phyloP scores from a whole-genome alignment of 2,888 invertebrate genomes.

The Iselma pallidipennis region DNA sequence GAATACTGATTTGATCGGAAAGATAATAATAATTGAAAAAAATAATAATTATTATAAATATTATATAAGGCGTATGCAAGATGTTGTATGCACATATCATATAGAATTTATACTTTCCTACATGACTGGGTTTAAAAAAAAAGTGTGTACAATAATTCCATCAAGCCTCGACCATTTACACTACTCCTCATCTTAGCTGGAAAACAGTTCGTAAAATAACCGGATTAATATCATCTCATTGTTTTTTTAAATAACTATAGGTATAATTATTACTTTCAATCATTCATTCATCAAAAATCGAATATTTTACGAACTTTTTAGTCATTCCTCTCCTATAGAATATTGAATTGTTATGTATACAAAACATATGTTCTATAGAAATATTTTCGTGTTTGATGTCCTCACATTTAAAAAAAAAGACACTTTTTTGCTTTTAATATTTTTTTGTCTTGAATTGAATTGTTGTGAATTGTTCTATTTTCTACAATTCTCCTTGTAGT shows the following conservation, averaged over 20 bases:
- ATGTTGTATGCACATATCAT: slow-evolving; percentile 57
- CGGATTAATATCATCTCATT: slow-evolving; percentile 7
- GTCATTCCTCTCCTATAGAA: slow-evolving; percentile 49
- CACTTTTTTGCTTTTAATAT: too few relatives aligned
- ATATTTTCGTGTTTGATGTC: slow-evolving; percentile 41
- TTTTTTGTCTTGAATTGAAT: background rate
- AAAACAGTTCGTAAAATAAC: slow-evolving; percentile 37
- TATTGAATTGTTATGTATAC: slow-evolving; percentile 54
- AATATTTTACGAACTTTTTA: slow-evolving; percentile 39
- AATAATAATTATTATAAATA: slow-evolving; percentile 16
- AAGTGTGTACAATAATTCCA: slow-evolving; percentile 50
- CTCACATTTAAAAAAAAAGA: too few relatives aligned
- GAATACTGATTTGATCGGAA: slow-evolving; percentile 12
- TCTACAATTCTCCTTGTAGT: background rate
- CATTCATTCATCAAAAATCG: slow-evolving; percentile 11
- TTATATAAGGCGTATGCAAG: slow-evolving; percentile 43
- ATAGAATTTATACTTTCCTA: slow-evolving; percentile 57
- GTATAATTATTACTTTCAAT: background rate
- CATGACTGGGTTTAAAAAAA: slow-evolving; percentile 38
- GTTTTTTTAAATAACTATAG: slow-evolving; percentile 4
- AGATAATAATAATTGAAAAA: too few relatives aligned
- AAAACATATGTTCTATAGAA: slow-evolving; percentile 39
- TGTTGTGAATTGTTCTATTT: background rate
- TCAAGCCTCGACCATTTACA: slow-evolving; percentile 51
- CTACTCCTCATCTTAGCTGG: slow-evolving; percentile 33